Evolutionary conservation across 2,888 invertebrate species (phyloP).

Genomic region (Epiperipatus broadwayi): DNA sequence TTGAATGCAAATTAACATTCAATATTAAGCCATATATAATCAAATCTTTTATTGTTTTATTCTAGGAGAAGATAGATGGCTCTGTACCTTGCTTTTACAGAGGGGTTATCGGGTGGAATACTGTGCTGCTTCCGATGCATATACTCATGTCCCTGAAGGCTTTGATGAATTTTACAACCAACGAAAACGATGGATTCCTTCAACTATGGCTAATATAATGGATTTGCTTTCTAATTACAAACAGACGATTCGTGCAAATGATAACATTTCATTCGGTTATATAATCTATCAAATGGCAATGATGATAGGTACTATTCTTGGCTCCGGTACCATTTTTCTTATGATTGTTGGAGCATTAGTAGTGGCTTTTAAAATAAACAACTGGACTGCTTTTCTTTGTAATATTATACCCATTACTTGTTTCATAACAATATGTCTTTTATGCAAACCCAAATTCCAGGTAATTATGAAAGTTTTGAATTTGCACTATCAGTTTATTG

Average conservation of each 20-base stretch:
- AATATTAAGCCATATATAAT: conserved; percentile 37
- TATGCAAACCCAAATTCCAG: conserved; percentile 46
- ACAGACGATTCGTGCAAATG: conserved; percentile 29
- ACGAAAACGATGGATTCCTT: conserved; percentile 34
- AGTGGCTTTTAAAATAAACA: conserved; percentile 41
- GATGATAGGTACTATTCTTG: conserved; percentile 54
- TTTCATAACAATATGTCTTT: conserved; percentile 46
- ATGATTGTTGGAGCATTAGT: conserved; percentile 66
- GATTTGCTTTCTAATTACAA: conserved; percentile 29
- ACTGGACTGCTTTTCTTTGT: conserved; percentile 37
- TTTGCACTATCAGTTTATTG: no score
- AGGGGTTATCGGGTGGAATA: conserved; percentile 34
- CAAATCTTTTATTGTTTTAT: conserved; percentile 23
- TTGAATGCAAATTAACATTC: conserved; percentile 21
- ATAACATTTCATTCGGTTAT: conserved; percentile 30
- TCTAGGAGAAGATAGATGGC: conserved; percentile 33
- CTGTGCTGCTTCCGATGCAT: conserved; percentile 34
- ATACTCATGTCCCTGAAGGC: conserved; percentile 33
- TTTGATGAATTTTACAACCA: conserved; percentile 34
- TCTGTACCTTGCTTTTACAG: conserved; percentile 32
- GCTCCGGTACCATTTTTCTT: conserved; percentile 60
- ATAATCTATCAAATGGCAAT: conserved; percentile 30
- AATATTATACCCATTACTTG: conserved; percentile 46
- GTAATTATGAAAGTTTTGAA: no score
- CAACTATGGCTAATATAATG: conserved; percentile 34